phyloP scores from a whole-genome alignment of 2,113 vertebrate species.

The Hippotragus niger region DNA sequence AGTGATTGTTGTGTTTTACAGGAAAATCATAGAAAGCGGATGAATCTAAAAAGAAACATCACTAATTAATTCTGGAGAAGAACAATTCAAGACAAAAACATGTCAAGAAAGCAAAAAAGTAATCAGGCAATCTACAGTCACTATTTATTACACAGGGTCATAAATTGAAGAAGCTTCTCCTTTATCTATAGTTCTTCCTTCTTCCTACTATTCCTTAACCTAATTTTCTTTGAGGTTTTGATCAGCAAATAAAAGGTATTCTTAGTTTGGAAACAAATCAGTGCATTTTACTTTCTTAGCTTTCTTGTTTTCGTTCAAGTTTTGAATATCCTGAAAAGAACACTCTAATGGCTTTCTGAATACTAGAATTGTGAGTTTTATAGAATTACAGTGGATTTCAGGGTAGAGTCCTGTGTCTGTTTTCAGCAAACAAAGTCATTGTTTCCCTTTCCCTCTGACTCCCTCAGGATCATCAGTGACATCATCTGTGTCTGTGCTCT shows the following conservation, averaged over 20 bases:
- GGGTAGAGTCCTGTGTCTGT: neutral
- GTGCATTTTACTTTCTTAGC: neutral
- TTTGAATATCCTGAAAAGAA: neutral
- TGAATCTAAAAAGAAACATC: fast-evolving
- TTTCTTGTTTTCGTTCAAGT: neutral
- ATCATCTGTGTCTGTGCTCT: too few relatives aligned
- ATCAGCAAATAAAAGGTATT: conserved; percentile 25
- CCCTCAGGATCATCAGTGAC: neutral
- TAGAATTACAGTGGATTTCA: too few relatives aligned
- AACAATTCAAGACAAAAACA: neutral
- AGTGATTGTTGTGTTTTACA: neutral
- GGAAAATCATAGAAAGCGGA: neutral
- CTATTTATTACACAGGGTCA: neutral
- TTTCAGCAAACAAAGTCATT: neutral
- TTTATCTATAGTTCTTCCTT: neutral
- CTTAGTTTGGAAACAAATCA: neutral
- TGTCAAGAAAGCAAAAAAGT: too few relatives aligned
- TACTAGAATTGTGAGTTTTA: fast-evolving
- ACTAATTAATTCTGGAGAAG: neutral
- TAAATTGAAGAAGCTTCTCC: neutral
- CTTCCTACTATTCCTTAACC: neutral
- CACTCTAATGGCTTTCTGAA: neutral
- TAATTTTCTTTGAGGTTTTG: neutral
- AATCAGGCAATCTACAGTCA: neutral
- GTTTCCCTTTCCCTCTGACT: neutral